Conservation (phyloP, 1,140 invertebrate species). For the Agrypnia vestita region DNA sequence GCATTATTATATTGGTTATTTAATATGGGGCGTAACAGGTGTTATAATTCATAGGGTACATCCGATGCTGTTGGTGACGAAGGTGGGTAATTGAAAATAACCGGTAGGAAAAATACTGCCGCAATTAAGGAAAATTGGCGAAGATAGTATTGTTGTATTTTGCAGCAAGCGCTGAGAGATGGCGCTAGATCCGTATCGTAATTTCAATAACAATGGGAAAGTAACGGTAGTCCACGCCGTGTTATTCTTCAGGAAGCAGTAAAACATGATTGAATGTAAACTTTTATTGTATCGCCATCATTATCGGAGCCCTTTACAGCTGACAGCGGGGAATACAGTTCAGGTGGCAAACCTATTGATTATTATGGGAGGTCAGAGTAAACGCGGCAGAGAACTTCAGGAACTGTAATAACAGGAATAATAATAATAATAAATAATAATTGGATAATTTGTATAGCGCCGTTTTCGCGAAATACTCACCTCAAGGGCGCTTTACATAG, state of each 20-base stretch:
- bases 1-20: conserved; percentile 11
- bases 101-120: background rate
- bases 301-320: conserved; percentile 20
- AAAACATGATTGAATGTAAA: conserved; percentile 36
- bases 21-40: conserved; percentile 15
- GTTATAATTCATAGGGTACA: conserved; percentile 27
- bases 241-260: conserved; percentile 20
- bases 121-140: conserved; percentile 28
- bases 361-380: background rate
- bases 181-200: conserved; percentile 26
- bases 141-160: conserved; percentile 12
- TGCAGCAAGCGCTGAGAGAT: conserved; percentile 17
- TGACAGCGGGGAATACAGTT: conserved; percentile 7
- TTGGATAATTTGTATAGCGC: too few relatives aligned
- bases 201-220: conserved; percentile 31
- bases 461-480: too few relatives aligned
- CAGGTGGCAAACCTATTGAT: background rate
- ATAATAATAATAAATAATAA: too few relatives aligned
- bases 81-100: conserved; percentile 11
- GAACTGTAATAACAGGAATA: too few relatives aligned
- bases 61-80: conserved; percentile 7
- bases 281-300: conserved; percentile 36
- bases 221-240: conserved; percentile 20
- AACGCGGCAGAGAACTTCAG: background rate
- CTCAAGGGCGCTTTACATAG: too few relatives aligned